Percentiles rank a stretch among this genome's conserved stretches.
Evolutionary conservation across 2,113 vertebrate genomes (phyloP).

Genomic region (Neolamprologus longior): DNA sequence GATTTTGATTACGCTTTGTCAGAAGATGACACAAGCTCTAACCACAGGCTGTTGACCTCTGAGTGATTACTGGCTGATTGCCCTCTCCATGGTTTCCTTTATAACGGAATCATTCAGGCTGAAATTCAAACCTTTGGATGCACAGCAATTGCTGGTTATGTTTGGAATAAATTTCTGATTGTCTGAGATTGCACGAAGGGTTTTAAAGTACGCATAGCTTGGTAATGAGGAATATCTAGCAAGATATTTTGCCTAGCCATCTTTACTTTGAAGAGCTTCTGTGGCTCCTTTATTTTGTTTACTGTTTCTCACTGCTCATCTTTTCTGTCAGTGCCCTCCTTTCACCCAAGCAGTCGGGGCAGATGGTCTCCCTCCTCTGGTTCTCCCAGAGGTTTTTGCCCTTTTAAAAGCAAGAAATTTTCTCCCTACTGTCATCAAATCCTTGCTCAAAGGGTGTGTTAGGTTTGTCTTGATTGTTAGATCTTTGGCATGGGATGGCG

Average conservation of each 20-base stretch:
- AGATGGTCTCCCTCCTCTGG: not conserved
- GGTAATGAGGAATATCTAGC: not conserved
- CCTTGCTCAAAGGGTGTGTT: not conserved
- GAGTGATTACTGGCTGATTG: conserved; percentile 25
- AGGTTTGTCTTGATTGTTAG: not conserved
- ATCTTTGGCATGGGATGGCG: not conserved
- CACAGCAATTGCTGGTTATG: not conserved
- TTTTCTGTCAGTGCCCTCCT: not conserved
- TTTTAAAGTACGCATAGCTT: not conserved
- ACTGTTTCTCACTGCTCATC: not conserved
- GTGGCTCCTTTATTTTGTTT: not conserved
- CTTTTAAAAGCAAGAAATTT: not conserved
- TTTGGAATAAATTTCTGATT: not conserved
- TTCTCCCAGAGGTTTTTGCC: not conserved
- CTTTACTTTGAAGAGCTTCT: not conserved
- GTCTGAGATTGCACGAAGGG: not conserved
- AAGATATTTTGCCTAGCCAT: not conserved
- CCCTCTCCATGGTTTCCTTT: not conserved
- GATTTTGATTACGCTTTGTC: conserved; percentile 39
- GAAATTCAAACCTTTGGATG: not conserved
- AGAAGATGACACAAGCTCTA: not conserved
- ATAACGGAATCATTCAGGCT: not conserved
- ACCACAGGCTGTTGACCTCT: conserved; percentile 25
- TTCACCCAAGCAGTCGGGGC: not conserved
- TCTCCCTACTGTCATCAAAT: not conserved